phyloP scores from a whole-genome alignment of 2,888 invertebrate genomes.

The Drosophila demipolita region DNA sequence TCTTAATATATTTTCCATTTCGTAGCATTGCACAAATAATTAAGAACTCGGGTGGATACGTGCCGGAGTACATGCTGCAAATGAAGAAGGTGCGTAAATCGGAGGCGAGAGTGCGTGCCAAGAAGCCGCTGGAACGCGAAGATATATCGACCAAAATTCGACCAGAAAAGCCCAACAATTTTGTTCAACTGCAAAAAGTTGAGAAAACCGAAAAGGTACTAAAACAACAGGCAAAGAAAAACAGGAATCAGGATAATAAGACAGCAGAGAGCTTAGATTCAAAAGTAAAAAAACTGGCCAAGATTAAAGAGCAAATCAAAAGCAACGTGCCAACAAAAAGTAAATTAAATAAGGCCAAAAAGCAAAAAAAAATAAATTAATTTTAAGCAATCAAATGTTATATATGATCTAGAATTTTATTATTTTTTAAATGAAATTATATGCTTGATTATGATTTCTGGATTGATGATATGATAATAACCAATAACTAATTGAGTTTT shows the following conservation, averaged over 20 bases:
- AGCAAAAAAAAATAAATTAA: neutral
- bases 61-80: constrained; percentile 95
- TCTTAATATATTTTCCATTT: constrained; percentile 1
- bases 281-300: constrained; percentile 37
- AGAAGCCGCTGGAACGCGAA: constrained; percentile 88
- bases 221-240: constrained; percentile 12
- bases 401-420: constrained; percentile 1
- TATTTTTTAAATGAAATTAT: neutral
- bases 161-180: constrained; percentile 45
- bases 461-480: neutral
- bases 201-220: constrained; percentile 33
- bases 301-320: constrained; percentile 36
- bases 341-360: constrained; percentile 31
- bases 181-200: constrained; percentile 34
- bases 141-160: constrained; percentile 87
- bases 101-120: constrained; percentile 87
- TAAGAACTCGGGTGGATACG: constrained; percentile 95
- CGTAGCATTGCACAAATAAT: constrained; percentile 95
- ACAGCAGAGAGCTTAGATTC: neutral
- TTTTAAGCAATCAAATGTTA: constrained; percentile 2
- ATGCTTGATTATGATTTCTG: neutral
- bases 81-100: constrained; percentile 89
- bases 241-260: constrained; percentile 1
- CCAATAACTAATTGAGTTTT: neutral
- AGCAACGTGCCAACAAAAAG: constrained; percentile 8